Base-by-base conservation (phyloP, 2,797 vertebrate species). In the Smutsia temminckii region DNA sequence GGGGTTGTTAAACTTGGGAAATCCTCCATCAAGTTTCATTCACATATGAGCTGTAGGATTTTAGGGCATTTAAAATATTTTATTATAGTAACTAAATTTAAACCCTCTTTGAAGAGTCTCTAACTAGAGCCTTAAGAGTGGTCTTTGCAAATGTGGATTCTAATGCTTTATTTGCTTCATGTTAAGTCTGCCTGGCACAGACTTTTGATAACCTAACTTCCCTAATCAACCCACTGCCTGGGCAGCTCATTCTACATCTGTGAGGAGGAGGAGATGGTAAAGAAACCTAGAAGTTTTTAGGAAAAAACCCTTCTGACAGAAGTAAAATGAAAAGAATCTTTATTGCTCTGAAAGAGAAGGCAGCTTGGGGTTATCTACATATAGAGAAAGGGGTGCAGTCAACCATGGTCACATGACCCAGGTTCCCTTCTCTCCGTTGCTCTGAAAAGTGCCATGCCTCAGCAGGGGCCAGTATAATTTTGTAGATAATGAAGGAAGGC, bases 171-270 rank as follows among this genome's bases (percentile, higher is more conserved):
- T 85, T 91, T 49, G 46, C 32, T 37, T 89, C 34, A 55, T 69
- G 8, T 29, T 85, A 88, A 95, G 74, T 85, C 66, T 55, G 63
- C 46, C 55, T 87, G 77, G 55, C 46, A 92, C 17, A 49, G 59
- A 78, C 53, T 87, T 93, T 79, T 78, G 79, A 80, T 93, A 81
- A 78, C 57, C 94, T 91, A 95, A 86, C 17, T 81, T 91, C 53
- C n/a, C 37, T 40, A 69, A 57, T 66, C 32, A 88, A 69, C 37
- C 46, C 37, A 90, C 2, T 37, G 78, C 55, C 66, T 51, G 59
- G 23, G 20, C n/a, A 85, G 92, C 37, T 94, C 85, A 71, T 53
- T 88, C 53, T 75, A 3, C 13, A 51, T 85, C 71, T 75, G 10
- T 80, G 10, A 64, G 13, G 10, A 91, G 17, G 61, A 55, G 68